These are phyloP conservation scores for Pterophyllum scalare DNA, from an alignment of 2,113 vertebrate species.

Conservation along the genomic window DNA sequence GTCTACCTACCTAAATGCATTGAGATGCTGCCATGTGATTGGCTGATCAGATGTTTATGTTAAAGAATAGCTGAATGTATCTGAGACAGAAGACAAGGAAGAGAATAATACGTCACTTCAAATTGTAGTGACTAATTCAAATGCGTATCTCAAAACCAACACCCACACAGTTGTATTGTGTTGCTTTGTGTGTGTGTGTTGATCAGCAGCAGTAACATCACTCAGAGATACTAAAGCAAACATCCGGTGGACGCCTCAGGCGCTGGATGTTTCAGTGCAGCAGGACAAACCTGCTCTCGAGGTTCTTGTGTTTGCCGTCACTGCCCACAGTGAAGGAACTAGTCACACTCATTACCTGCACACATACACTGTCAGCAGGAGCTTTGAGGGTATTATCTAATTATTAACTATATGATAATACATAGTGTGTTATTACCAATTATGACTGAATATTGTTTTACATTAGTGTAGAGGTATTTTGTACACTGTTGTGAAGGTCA, in stretches of 20 bases:
- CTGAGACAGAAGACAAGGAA: background rate
- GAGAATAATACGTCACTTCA: background rate
- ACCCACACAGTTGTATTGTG: background rate
- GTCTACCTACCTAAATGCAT: background rate
- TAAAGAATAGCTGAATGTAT: background rate
- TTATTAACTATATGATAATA: background rate
- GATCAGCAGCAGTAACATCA: background rate
- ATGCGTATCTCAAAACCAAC: background rate
- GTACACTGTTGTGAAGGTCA: background rate
- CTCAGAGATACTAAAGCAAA: constrained; percentile 17
- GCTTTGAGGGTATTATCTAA: background rate
- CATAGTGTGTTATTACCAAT: background rate
- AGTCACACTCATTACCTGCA: background rate
- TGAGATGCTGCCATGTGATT: background rate
- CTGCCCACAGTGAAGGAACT: background rate
- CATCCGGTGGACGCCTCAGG: background rate
- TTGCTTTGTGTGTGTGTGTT: constrained; percentile 21
- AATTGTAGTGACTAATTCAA: background rate
- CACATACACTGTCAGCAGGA: no score
- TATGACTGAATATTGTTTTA: background rate
- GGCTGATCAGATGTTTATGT: background rate
- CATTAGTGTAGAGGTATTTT: background rate
- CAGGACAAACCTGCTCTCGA: constrained; percentile 61
- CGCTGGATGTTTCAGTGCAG: background rate
- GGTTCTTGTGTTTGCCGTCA: background rate